Evolutionary conservation across 2,797 vertebrate species (phyloP), one percentile per base, ranked within the genome.

Genomic region (Hippoglossus hippoglossus): DNA sequence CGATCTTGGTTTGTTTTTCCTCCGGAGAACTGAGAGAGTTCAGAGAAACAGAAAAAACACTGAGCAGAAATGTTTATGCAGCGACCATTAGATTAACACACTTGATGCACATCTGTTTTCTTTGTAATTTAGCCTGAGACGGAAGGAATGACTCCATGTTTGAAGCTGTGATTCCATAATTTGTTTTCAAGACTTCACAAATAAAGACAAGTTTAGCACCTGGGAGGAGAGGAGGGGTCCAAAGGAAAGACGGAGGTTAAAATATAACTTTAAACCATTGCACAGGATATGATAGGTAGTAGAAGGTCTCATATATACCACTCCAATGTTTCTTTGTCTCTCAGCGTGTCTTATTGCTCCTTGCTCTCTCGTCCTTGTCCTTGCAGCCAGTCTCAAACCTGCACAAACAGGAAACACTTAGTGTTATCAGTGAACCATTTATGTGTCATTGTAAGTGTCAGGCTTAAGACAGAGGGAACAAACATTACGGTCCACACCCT

Each of bases 371-470:
- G 46, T 62, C 75, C 67, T 68, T 68, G 76, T 67, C 63, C 61
- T 66, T 54, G 63, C 47, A 34, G 65, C 28, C 54, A 55, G 47
- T 46, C 52, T 79, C 61, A 53, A 54, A 65, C 76, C 78, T 81
- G 78, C 78, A 87, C 87, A 90, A 93, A 93, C 93, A 93, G 92
- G 92, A 94, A 94, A 85, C 87, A 82, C 91, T 91, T 88, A 84
- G 81, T 76, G 80, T 90, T 91, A 93, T 93, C 91, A 87, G 81
- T 57, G 46, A 64, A 69, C 72, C 55, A 71, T 83, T 82, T 86
- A 77, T 85, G 83, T 77, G 77, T 91, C 77, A 77, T 77, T 90
- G 88, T 88, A 78, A 91, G 72, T 72, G 70, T 85, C 71, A 56
- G 81, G 67, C 79, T 58, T 75, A 75, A 89, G 78, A 85, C 75